Evolutionary conservation across 2,888 invertebrate species (phyloP).

Genomic region (Polyommatus iphigenia): DNA sequence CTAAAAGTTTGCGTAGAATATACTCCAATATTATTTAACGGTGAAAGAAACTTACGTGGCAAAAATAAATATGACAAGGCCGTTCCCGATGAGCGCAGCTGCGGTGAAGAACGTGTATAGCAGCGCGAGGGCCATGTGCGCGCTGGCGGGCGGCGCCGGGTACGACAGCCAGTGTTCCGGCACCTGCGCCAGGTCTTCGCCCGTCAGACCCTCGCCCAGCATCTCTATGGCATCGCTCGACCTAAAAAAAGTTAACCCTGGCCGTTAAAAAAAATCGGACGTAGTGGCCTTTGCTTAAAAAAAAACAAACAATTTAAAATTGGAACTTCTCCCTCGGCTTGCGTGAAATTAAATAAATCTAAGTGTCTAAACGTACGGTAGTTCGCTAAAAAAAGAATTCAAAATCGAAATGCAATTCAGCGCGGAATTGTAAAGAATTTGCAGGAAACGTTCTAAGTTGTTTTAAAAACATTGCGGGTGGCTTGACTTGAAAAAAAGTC

Average conservation of each 20-base stretch:
- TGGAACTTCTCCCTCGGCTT: not conserved
- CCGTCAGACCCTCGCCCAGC: conserved; percentile 88
- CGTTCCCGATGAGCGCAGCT: conserved; percentile 88
- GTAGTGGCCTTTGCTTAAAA: not conserved
- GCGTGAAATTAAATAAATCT: too few species aligned
- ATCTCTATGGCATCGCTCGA: conserved; percentile 64
- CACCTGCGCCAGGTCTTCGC: conserved; percentile 87
- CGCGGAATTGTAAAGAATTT: not conserved
- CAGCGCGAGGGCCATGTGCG: conserved; percentile 89
- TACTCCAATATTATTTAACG: too few species aligned
- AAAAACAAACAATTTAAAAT: not conserved
- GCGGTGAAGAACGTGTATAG: conserved; percentile 88
- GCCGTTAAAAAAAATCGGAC: not conserved
- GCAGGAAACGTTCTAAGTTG: not conserved
- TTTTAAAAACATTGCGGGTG: not conserved
- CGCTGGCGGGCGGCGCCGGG: conserved; percentile 89
- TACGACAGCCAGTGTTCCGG: conserved; percentile 91
- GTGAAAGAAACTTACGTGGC: conserved; percentile 80
- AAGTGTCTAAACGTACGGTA: not conserved
- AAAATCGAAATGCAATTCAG: not conserved
- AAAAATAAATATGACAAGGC: conserved; percentile 92
- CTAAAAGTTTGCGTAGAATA: too few species aligned
- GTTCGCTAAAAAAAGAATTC: too few species aligned
- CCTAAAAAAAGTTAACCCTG: conserved; percentile 42
- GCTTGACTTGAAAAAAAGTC: not conserved